phyloP scores from a whole-genome alignment of 2,113 vertebrate genomes.

The Thunnus maccoyii region DNA sequence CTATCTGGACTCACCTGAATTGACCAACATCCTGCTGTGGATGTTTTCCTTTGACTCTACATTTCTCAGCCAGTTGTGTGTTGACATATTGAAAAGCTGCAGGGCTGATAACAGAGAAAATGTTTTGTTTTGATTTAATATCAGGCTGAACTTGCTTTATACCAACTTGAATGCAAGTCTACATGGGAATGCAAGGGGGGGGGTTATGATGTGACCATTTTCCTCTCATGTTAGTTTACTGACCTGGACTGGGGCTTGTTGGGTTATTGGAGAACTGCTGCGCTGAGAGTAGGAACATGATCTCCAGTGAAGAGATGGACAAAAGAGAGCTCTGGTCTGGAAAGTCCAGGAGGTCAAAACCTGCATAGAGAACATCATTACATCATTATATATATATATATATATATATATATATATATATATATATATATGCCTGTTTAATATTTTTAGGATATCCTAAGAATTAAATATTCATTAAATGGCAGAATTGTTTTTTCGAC shows the following conservation, averaged over 20 bases:
- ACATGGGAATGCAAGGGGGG: no score
- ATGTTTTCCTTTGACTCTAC: slow-evolving; percentile 72
- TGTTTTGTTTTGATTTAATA: no score
- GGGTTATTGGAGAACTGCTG: slow-evolving; percentile 91
- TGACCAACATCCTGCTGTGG: slow-evolving; percentile 51
- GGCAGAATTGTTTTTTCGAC: neutral
- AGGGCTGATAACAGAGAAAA: slow-evolving; percentile 64
- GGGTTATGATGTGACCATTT: neutral
- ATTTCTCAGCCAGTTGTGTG: slow-evolving; percentile 76
- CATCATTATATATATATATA: no score
- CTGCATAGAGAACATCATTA: slow-evolving; percentile 70
- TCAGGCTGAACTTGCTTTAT: neutral
- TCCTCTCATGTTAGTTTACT: neutral
- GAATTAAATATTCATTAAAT: neutral
- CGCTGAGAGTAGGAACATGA: slow-evolving; percentile 91
- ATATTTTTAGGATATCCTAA: neutral
- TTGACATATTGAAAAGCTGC: slow-evolving; percentile 71
- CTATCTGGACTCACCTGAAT: slow-evolving; percentile 68
- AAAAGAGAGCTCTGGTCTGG: slow-evolving; percentile 91
- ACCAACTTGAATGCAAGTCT: neutral
- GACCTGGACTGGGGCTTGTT: slow-evolving; percentile 85
- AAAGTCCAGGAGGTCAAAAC: slow-evolving; percentile 91
- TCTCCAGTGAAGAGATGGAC: slow-evolving; percentile 91
- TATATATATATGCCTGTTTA: no score
- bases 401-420: no score